Conservation (phyloP, 2,797 vertebrate species). For the Mormyrus hasselquistii region DNA sequence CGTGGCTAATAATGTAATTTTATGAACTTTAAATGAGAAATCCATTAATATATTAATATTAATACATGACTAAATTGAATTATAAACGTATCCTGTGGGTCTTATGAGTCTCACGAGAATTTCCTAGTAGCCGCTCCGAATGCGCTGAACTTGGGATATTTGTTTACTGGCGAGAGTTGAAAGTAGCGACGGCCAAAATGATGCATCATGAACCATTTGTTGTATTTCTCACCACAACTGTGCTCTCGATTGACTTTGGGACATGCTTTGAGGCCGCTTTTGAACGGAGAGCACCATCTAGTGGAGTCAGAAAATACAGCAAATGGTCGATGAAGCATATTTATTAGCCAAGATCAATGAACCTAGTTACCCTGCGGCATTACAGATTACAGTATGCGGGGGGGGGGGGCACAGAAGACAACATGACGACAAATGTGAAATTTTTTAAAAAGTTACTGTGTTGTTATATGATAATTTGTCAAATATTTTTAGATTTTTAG, state of each 20-base stretch:
- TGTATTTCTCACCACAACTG: background rate
- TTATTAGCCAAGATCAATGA: background rate
- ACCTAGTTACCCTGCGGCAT: background rate
- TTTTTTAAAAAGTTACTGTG: background rate
- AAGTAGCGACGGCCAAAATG: background rate
- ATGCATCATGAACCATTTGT: background rate
- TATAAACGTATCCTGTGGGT: background rate
- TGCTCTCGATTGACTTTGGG: background rate
- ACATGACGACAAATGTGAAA: background rate
- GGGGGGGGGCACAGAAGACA: background rate
- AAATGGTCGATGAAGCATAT: background rate
- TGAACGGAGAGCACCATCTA: background rate
- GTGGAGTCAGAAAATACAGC: background rate
- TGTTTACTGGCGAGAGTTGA: background rate
- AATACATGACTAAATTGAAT: background rate
- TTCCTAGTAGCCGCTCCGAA: background rate
- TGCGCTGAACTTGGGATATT: background rate
- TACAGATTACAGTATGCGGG: background rate
- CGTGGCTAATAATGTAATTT: background rate
- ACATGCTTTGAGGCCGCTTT: background rate
- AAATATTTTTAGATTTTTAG: background rate
- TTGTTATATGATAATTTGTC: background rate
- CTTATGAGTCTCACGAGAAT: background rate
- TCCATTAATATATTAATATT: background rate
- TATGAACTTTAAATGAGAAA: background rate